A percentile compares a stretch with the other conserved stretches of the same genome.
Evolutionary conservation across 35 echinoderm and acorn worm genomes (phyloP).

Genomic region (Strongylocentrotus purpuratus): DNA sequence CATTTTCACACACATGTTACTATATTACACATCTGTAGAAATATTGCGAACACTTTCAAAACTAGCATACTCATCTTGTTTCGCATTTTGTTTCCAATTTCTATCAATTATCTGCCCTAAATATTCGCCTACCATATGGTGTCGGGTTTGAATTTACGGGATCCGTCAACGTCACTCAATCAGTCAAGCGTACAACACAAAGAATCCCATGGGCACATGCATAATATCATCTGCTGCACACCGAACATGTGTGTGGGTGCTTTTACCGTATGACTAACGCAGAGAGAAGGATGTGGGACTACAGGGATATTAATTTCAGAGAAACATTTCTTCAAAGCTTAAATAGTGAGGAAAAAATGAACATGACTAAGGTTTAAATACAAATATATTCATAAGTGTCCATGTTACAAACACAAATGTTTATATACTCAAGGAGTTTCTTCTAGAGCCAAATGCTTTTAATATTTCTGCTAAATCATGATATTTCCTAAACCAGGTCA

Average conservation of each 20-base stretch:
- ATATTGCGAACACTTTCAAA: neutral
- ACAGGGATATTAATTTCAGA: neutral
- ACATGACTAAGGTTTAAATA: neutral
- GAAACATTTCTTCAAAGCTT: neutral
- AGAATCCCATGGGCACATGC: neutral
- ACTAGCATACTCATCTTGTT: conserved; percentile 10
- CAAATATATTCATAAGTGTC: neutral
- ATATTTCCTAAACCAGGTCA: neutral
- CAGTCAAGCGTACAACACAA: neutral
- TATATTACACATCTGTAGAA: neutral
- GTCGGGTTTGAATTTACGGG: neutral
- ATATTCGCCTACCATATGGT: neutral
- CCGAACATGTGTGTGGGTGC: neutral
- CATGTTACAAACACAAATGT: neutral
- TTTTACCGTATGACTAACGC: neutral
- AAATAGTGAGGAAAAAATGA: neutral
- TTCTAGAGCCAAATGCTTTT: neutral
- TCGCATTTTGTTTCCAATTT: neutral
- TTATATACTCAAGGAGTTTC: neutral
- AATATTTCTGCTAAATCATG: neutral
- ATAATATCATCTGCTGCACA: neutral
- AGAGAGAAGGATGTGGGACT: neutral
- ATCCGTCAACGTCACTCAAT: conserved; percentile 16
- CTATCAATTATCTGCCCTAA: neutral
- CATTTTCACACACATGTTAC: neutral